Evolutionary conservation across 2,797 vertebrate genomes (phyloP), one percentile per base, ranked within the genome.

Genomic region (Bryconaethiops microstoma): DNA sequence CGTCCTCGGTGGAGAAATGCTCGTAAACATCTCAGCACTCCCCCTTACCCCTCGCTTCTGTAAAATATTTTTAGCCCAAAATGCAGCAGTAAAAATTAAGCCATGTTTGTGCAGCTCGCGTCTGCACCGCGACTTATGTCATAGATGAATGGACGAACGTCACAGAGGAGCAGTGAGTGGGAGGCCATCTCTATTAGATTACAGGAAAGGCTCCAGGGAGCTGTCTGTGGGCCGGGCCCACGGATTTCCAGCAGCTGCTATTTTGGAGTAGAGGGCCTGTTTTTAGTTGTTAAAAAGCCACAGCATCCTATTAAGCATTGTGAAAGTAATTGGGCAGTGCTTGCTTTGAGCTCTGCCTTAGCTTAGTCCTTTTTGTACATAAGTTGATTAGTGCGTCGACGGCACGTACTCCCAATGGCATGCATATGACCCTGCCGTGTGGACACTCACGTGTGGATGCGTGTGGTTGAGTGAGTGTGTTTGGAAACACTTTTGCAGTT

Each of bases 251-350:
- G 86, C 87, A 4, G 62, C 68, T 88, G 85, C 92, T 94, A 93
- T 93, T 94, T 93, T 89, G 85, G 81, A 73, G 50, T 72, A 55
- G 88, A 78, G 80, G 79, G 88, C 87, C 91, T 94, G 92, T 89
- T 94, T 92, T 86, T 86, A 90, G 84, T 93, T 93, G 87, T 87
- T 83, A 54, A 83, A 76, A 92, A 91, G 59, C 92, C 92, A 86
- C 92, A 90, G 79, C 86, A 91, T 93, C 90, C 90, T 91, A 91
- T 91, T 92, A 93, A 92, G 87, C 79, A 85, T 79, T 89, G 88
- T 91, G 89, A 86, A 89, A 91, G 88, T 91, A 88, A 91, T 85
- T 88, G 77, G 82, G 79, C 80, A 54, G 78, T 84, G 89, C 92
- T 92, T 86, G 85, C 67, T 65, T 7, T 60, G 48, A 74, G 77